Base-by-base conservation (phyloP, 2,797 vertebrate genomes). In the Pseudotriccus pelzelni region DNA sequence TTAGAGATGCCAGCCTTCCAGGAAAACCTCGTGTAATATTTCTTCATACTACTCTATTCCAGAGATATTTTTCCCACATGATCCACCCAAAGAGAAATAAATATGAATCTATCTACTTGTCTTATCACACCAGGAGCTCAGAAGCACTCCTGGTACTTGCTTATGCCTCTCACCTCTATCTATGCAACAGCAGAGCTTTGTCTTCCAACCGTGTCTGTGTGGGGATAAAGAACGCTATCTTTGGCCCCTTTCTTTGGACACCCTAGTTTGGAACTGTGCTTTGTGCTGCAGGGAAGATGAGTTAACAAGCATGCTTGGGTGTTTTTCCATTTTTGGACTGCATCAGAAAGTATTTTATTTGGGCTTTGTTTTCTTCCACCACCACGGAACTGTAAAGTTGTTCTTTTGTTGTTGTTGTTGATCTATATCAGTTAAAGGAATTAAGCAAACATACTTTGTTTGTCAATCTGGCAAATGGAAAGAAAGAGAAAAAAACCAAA, bases 401-500 rank as follows among this genome's bases (percentile, higher is more conserved):
- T 34, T 91, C 22, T 69, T 90, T 79, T 87, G 60, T 78, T 94
- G 67, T 78, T 94, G 67, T 68, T 90, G 76, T 73, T 94, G 41
- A 41, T 74, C 43, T 79, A 0, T 11, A 93, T 84, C 74, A 28
- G 39, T 68, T 75, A 76, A 87, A 92, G 28, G 67, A 96, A 90
- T 95, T 90, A 85, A 90, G 41, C 32, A 84, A 93, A 77, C 10
- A 36, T 1, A 6, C 30, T 87, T 92, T 59, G 66, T 80, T 94
- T 79, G 55, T 89, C 84, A 69, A 50, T 67, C 90, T 86, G 91
- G 87, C 59, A 84, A 95, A 92, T 13, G 34, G 90, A 83, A 77
- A 82, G 91, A 92, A 93, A 89, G 80, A 68, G 93, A 83, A 96
- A 95, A 39, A 96, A 95, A 95, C 87, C 84, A 95, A 93, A 83